Evolutionary conservation across 1,140 invertebrate genomes (phyloP), one percentile per base, ranked within the genome.

Genomic region (Dendroctonus valens): DNA sequence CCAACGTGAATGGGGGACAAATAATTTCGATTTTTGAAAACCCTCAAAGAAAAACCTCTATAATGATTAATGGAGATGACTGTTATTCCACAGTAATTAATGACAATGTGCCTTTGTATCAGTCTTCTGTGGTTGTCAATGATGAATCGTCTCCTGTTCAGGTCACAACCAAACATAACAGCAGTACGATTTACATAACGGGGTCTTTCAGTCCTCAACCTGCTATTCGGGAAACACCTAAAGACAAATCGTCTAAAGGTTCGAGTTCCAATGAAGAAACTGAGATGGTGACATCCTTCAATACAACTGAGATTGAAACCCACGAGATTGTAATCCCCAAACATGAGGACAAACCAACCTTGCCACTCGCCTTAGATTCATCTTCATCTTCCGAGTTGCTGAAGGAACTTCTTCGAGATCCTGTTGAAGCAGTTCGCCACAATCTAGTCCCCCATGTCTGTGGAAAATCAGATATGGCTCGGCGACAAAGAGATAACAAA

Each of bases 381-480:
- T 59, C 57, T 14, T 69, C 72, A 6, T 69, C 72, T 15, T 71
- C 69, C 9, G 78, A 79, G 46, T 75, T 85, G 67, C 76, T 86
- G 11, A 78, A 81, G 49, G 81, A 83, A 68, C 80, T 87, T 41
- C 74, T 88, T 40, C 80, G 80, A 57, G 85, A 90, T 77, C 88
- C 87, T 2, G 87, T 89, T 7, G 85, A 89, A 81, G 87, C 87
- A 11, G 87, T 88, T 3, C 83, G 83, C 73, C 79, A 85, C 60
- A 88, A 89, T 75, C 77, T 89, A 67, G 84, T 89, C 66, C 87
- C 87, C 26, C 87, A 90, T 77, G 85, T 90, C 42, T 89, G 87
- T 77, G 87, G 87, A 6, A 85, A 83, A 78, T 80, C 75, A 74
- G 71, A 74, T 51, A 72, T 78, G 69, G 67, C 73, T 59, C 70